Percentiles rank a stretch among this genome's conserved stretches.
Conservation (phyloP, 2,888 invertebrate species). For the Entomobrya multifasciata region DNA sequence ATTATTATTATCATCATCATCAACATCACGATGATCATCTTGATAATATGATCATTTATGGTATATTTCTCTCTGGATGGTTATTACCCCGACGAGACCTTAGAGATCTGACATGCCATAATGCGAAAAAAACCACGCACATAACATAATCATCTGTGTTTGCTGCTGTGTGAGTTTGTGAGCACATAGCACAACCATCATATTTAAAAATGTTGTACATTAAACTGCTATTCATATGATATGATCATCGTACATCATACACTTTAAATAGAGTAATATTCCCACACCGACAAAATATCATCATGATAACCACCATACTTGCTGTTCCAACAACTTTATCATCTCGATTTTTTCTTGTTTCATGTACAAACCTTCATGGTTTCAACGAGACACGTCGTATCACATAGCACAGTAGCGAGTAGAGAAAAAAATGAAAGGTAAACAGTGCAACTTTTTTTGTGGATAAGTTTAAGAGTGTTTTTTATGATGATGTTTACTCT, state of each 20-base stretch:
- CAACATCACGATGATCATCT: too few species aligned
- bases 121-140: too few species aligned
- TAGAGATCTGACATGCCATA: too few species aligned
- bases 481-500: slow-evolving; percentile 41
- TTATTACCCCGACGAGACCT: not conserved
- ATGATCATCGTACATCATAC: too few species aligned
- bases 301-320: slow-evolving; percentile 13
- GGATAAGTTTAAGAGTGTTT: not conserved
- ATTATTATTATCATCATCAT: slow-evolving; percentile 1
- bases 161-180: not conserved
- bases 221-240: not conserved
- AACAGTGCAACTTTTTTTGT: not conserved
- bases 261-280: slow-evolving; percentile 43
- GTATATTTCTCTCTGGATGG: not conserved
- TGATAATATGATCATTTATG: slow-evolving; percentile 1
- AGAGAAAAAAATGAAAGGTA: slow-evolving; percentile 41
- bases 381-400: too few species aligned
- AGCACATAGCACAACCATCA: not conserved
- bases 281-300: slow-evolving; percentile 21
- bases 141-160: too few species aligned
- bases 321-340: slow-evolving; percentile 10
- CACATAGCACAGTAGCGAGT: too few species aligned
- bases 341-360: too few species aligned
- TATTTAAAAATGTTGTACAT: too few species aligned
- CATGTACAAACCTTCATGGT: too few species aligned